These are phyloP conservation scores for Phataginus tetradactyla DNA, from an alignment of 2,797 vertebrate species.

Conservation along the genomic window DNA sequence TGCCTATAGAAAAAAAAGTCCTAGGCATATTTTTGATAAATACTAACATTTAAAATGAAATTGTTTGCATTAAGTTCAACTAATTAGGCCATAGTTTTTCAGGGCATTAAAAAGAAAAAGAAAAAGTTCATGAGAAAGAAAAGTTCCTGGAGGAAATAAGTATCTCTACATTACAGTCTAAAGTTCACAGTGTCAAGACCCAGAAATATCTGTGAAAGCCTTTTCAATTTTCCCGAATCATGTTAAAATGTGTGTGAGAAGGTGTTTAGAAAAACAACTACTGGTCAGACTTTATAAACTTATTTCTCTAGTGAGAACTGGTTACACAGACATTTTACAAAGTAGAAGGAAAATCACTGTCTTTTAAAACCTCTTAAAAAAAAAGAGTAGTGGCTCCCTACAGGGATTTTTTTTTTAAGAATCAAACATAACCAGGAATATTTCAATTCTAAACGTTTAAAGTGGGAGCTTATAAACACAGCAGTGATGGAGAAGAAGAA, in stretches of 20 bases:
- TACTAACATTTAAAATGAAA: conserved; percentile 46
- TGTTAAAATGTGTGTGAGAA: neutral
- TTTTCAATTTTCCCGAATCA: conserved; percentile 58
- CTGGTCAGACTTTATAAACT: neutral
- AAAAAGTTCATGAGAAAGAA: conserved; percentile 17
- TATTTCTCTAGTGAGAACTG: conserved; percentile 51
- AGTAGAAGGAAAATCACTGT: neutral
- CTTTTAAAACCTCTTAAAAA: conserved; percentile 53
- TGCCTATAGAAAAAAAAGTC: neutral
- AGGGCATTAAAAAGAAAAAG: neutral
- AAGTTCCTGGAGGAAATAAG: conserved; percentile 4
- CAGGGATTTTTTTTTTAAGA: neutral
- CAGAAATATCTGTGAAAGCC: neutral
- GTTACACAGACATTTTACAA: conserved; percentile 22
- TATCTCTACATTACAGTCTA: conserved; percentile 44
- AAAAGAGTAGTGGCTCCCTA: neutral
- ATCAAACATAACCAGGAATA: conserved; percentile 27
- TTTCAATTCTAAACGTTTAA: neutral
- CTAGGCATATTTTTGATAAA: conserved; percentile 53
- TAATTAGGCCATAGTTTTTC: neutral
- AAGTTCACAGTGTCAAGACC: neutral
- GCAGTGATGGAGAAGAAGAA: neutral
- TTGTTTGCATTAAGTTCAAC: conserved; percentile 7
- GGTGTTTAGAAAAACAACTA: conserved; percentile 44
- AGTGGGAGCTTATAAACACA: neutral